phyloP scores from a whole-genome alignment of 2,888 invertebrate genomes.

The Ommatoiulus sabulosus region DNA sequence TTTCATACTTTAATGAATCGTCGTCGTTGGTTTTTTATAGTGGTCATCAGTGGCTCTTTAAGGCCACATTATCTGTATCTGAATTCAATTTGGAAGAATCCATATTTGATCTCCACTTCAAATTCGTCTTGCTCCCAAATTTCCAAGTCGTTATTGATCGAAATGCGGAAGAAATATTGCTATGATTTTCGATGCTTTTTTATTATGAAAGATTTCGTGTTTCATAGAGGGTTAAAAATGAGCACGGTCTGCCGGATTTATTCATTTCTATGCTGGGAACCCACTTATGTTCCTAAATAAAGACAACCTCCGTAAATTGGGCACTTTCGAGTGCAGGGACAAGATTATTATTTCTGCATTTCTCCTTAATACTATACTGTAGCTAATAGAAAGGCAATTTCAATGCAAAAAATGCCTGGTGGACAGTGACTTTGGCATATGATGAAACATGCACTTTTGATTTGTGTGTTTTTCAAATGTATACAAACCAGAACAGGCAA shows the following conservation, averaged over 20 bases:
- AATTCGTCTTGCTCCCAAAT: slow-evolving; percentile 39
- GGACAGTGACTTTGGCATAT: too few species aligned
- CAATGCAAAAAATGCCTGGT: too few species aligned
- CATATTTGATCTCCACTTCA: slow-evolving; percentile 46
- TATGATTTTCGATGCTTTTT: slow-evolving; percentile 38
- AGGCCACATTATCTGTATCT: background rate
- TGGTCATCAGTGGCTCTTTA: background rate
- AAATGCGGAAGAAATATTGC: slow-evolving; percentile 41
- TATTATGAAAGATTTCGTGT: slow-evolving; percentile 26
- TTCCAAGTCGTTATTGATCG: slow-evolving; percentile 44
- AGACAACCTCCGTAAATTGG: background rate
- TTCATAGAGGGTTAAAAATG: slow-evolving; percentile 28
- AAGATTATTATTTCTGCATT: background rate
- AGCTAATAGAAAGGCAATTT: too few species aligned
- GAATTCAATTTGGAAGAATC: slow-evolving; percentile 13
- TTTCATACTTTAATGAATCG: background rate
- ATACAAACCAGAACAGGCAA: too few species aligned
- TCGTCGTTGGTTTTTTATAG: background rate
- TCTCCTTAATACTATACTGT: too few species aligned
- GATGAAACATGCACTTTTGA: too few species aligned
- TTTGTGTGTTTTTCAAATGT: too few species aligned
- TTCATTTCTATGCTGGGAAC: background rate
- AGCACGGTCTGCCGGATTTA: background rate
- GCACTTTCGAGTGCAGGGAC: background rate
- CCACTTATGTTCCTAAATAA: background rate